A percentile compares a stretch with the other conserved stretches of the same genome.
Evolutionary conservation across 2,888 invertebrate species (phyloP).

Genomic region (Drosophila phalerata): DNA sequence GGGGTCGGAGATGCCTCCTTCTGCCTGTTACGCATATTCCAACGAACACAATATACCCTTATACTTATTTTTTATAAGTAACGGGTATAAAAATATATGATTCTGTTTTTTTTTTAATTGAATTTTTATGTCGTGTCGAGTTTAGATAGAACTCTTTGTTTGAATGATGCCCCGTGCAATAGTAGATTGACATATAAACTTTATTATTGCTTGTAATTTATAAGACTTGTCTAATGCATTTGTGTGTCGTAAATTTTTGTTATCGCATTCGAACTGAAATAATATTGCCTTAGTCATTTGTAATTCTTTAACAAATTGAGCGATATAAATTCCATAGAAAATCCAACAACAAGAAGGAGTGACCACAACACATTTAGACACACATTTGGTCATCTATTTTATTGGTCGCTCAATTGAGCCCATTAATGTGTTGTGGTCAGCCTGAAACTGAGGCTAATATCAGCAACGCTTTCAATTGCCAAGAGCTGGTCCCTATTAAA

Average conservation of each 20-base stretch:
- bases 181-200: too few species aligned
- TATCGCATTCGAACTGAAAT: conserved; percentile 21
- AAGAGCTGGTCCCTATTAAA: conserved; percentile 16
- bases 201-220: neutral
- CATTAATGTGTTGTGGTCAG: conserved; percentile 55
- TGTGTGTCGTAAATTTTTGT: conserved; percentile 17
- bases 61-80: too few species aligned
- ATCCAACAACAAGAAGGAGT: conserved; percentile 7
- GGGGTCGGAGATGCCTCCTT: too few species aligned
- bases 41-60: too few species aligned
- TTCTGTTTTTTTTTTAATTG: too few species aligned
- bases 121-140: too few species aligned
- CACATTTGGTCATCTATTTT: conserved; percentile 59
- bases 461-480: conserved; percentile 37
- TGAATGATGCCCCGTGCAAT: neutral
- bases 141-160: neutral
- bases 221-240: conserved; percentile 13
- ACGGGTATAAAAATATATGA: too few species aligned
- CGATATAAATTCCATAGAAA: conserved; percentile 40
- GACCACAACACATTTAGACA: conserved; percentile 26
- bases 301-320: conserved; percentile 50
- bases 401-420: conserved; percentile 57
- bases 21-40: too few species aligned
- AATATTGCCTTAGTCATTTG: conserved; percentile 32
- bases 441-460: conserved; percentile 5